Base-by-base conservation (phyloP, 2,888 invertebrate species). In the Standfussiana lucernea region DNA sequence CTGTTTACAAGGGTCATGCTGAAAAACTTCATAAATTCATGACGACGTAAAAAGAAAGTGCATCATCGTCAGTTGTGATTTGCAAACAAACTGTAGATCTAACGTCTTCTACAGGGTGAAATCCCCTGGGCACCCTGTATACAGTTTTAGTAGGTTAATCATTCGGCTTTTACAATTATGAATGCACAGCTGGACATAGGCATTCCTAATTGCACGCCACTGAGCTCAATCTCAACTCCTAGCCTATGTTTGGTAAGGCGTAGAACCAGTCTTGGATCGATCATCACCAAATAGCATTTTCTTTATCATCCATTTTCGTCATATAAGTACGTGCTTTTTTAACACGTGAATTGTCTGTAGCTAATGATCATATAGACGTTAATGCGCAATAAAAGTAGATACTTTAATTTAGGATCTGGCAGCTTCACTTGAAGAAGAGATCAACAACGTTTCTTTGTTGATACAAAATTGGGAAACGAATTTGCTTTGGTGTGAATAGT, bases 331-430 rank as follows among this genome's bases (percentile, higher is more conserved):
- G 32, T 74, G 37, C 3, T 61, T 56, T 35, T 37, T n/a, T 35
- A 11, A 2, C 32, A 18, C n/a, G 35, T 75, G 21, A 3, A 40
- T 28, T 18, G 32, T 61, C 32, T 61, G 35, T 64, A 40, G 21
- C 8, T 74, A n/a, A n/a, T 32, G 5, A 42, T 28, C 24, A 18
- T 8, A n/a, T 64, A 11, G 28, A n/a, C 8, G 11, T 45, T 21
- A 18, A 37, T 40, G 56, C 24, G 32, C 24, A 59, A 32, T 13
- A 32, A n/a, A 21, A 45, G 5, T 45, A 50, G n/a, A 50, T 75
- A 73, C 42, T 59, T 59, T 24, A 45, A 37, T 45, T 45, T 24
- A 59, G 45, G 13, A 75, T n/a, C 47, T 75, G 42, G 50, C 62
- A 53, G 18, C 32, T 8, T 47, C 18, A 45, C n/a, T 47, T 15